phyloP scores from a whole-genome alignment of 2,113 vertebrate species.

The Phalacrocorax aristotelis region DNA sequence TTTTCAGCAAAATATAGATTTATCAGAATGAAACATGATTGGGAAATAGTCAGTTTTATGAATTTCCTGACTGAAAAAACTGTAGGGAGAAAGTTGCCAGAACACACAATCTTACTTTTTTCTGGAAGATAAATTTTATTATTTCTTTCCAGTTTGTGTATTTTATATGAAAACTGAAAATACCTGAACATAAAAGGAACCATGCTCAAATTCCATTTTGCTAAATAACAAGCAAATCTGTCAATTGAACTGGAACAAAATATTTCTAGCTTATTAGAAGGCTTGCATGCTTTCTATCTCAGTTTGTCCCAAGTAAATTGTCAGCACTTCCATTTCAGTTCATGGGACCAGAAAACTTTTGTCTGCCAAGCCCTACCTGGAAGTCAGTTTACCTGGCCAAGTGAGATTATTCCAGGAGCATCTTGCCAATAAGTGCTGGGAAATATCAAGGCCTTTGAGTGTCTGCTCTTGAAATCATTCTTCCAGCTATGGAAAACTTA shows the following conservation, averaged over 20 bases:
- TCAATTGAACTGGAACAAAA: background rate
- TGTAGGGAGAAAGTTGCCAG: background rate
- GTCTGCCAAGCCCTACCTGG: background rate
- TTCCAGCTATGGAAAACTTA: background rate
- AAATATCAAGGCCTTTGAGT: background rate
- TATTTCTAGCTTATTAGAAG: background rate
- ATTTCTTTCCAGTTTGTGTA: background rate
- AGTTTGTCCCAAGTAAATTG: background rate
- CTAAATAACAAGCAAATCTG: background rate
- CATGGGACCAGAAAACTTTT: background rate
- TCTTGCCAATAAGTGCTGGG: background rate
- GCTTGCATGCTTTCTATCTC: background rate
- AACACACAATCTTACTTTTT: background rate
- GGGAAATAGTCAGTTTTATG: background rate
- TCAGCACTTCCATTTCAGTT: background rate
- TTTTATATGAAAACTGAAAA: constrained; percentile 4
- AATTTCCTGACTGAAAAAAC: background rate
- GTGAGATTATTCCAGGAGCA: background rate
- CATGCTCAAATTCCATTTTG: background rate
- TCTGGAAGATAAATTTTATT: background rate
- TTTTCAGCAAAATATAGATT: background rate
- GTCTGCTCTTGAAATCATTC: background rate
- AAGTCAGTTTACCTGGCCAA: background rate
- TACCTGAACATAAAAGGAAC: background rate
- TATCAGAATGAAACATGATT: background rate